These are phyloP conservation scores for Drosophila tanythrix DNA, from an alignment of 2,888 invertebrate species.

Conservation along the genomic window DNA sequence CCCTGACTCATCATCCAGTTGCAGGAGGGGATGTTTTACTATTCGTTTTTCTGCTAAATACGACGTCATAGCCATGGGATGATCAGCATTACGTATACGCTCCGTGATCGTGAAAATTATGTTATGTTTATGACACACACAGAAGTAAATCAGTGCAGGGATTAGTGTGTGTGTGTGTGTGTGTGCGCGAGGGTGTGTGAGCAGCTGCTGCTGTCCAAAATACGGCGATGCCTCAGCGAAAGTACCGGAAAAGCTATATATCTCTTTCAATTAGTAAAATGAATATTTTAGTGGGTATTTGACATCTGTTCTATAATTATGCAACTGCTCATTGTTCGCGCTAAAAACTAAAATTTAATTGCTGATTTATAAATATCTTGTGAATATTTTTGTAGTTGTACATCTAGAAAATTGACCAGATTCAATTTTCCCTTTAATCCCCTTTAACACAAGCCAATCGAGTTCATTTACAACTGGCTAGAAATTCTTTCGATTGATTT, in stretches of 20 bases:
- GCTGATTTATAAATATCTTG: not conserved
- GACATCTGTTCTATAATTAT: slow-evolving; percentile 43
- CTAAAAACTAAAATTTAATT: slow-evolving; percentile 9
- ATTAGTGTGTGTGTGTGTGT: slow-evolving; percentile 3
- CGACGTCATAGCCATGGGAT: slow-evolving; percentile 46
- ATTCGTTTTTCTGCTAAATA: not conserved
- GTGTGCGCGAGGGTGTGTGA: slow-evolving; percentile 27
- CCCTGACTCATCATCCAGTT: slow-evolving; percentile 40
- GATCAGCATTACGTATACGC: slow-evolving; percentile 19
- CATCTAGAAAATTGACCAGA: not conserved
- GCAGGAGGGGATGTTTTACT: not conserved
- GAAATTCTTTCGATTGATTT: no score
- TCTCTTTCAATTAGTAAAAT: slow-evolving; percentile 15
- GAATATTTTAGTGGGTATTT: slow-evolving; percentile 28
- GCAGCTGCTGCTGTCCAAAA: slow-evolving; percentile 28
- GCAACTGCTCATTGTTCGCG: slow-evolving; percentile 14
- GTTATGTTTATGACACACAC: slow-evolving; percentile 36
- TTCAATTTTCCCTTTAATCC: not conserved
- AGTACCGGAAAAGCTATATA: slow-evolving; percentile 34
- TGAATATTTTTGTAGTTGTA: not conserved
- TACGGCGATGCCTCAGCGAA: slow-evolving; percentile 37
- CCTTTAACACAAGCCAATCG: no score
- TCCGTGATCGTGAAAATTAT: slow-evolving; percentile 17
- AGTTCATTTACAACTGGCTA: no score
- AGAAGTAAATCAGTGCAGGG: slow-evolving; percentile 17